Evolutionary conservation across 2,888 invertebrate genomes (phyloP), one percentile per base, ranked within the genome.

Genomic region (Anthophora plumipes): DNA sequence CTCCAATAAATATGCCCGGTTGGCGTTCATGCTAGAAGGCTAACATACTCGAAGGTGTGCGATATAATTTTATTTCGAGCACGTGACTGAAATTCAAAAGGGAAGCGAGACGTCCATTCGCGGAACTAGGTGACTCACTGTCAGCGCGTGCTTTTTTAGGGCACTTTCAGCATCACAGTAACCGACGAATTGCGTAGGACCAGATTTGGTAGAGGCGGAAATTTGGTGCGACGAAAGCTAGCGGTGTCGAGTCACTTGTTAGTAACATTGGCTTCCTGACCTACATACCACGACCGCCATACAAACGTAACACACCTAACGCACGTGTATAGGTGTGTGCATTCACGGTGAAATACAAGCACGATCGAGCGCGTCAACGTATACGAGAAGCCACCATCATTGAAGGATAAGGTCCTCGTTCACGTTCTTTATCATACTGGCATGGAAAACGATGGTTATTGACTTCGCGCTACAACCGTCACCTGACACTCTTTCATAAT

Each of bases 221-320:
- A 87, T 87, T 88, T 77, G 72, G 81, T 81, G 59, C 77, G 84
- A 87, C 72, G 88, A 90, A 88, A 89, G 86, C 83, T 84, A 85
- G 83, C 81, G 82, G 85, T 85, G 80, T 77, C 84, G 87, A 88
- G 89, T 88, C 89, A 86, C 86, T 88, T 86, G 90, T 89, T 90
- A 87, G 86, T 87, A 88, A 89, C 89, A 91, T 89, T 89, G 92
- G 87, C 91, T 91, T 91, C 91, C 89, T 92, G 92, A 92, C 92
- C 92, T 85, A 92, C 92, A 92, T 92, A 92, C 91, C 92, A 87
- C 87, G 88, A 83, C 86, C 87, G 83, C 86, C 88, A 85, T 85
- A 82, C 86, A 77, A 81, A 83, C 74, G 83, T 80, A 79, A 85
- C 75, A 77, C 63, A 66, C 71, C 60, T 12, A 25, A 12, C 67